Conservation (phyloP, 2,113 vertebrate species). For the Phocoena sinus region DNA sequence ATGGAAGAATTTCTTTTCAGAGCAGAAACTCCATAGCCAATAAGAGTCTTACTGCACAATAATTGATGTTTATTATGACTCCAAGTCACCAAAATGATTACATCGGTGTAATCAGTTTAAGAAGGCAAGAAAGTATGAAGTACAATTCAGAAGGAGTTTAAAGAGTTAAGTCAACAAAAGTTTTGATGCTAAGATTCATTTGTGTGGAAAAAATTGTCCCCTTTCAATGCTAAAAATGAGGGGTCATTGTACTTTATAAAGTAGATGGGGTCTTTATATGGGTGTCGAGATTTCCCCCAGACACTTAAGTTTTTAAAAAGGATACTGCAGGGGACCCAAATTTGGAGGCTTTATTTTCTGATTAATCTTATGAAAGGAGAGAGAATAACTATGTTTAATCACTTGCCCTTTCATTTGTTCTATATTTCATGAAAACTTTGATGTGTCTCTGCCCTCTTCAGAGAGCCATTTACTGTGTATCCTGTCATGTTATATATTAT, state of each 20-base stretch:
- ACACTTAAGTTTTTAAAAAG: background rate
- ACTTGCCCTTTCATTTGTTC: conserved; percentile 45
- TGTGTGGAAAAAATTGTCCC: background rate
- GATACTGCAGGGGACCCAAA: background rate
- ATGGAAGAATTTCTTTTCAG: background rate
- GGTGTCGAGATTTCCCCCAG: background rate
- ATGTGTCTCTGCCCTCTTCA: conserved; percentile 38
- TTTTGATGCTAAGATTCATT: background rate
- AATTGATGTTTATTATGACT: background rate
- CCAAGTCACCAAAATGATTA: background rate
- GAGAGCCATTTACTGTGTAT: conserved; percentile 54
- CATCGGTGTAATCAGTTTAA: background rate
- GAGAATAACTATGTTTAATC: conserved; percentile 38
- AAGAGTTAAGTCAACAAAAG: background rate
- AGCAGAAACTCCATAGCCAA: background rate
- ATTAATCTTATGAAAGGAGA: conserved; percentile 14
- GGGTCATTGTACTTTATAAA: background rate
- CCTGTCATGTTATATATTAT: conserved; percentile 47
- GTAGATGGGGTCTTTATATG: background rate
- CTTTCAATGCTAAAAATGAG: background rate
- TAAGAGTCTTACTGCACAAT: background rate
- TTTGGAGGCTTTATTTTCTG: conserved; percentile 15
- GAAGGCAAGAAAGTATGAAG: background rate
- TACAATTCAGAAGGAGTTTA: background rate
- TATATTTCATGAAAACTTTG: conserved; percentile 56